phyloP scores from a whole-genome alignment of 2,888 invertebrate genomes.

The Calameuta idolon region DNA sequence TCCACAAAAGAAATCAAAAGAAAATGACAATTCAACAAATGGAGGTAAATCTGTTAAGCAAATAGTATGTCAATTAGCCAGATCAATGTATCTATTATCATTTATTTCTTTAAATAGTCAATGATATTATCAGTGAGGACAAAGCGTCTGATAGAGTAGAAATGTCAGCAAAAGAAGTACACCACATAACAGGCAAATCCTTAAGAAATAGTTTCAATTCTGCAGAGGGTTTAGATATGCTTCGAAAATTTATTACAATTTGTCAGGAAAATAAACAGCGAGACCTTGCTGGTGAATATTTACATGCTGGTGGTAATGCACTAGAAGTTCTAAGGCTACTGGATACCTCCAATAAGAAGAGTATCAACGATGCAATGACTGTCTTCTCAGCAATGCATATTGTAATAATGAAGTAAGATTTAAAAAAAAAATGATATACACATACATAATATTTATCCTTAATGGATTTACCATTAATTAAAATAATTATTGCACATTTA shows the following conservation, averaged over 20 bases:
- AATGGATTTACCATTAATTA: background rate
- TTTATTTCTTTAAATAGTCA: too few species aligned
- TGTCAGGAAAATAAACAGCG: conserved; percentile 69
- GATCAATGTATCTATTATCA: too few species aligned
- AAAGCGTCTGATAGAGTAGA: background rate
- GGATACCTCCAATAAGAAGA: conserved; percentile 73
- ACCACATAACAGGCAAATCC: conserved; percentile 40
- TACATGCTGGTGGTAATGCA: conserved; percentile 78
- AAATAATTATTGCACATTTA: too few species aligned
- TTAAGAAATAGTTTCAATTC: conserved; percentile 48
- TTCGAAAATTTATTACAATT: conserved; percentile 74
- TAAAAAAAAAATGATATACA: background rate
- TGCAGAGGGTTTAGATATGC: conserved; percentile 45
- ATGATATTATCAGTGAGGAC: background rate
- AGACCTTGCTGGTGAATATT: conserved; percentile 73
- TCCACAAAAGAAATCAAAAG: too few species aligned
- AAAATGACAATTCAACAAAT: too few species aligned
- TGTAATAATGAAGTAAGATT: conserved; percentile 72
- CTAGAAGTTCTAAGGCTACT: conserved; percentile 77
- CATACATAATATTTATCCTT: background rate
- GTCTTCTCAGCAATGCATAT: conserved; percentile 76
- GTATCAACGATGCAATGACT: conserved; percentile 71
- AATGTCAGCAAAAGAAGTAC: conserved; percentile 15
- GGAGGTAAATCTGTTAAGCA: too few species aligned
- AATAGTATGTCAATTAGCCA: background rate